These are phyloP conservation scores for Aphis gossypii DNA, from an alignment of 1,140 invertebrate genomes.

Conservation along the genomic window DNA sequence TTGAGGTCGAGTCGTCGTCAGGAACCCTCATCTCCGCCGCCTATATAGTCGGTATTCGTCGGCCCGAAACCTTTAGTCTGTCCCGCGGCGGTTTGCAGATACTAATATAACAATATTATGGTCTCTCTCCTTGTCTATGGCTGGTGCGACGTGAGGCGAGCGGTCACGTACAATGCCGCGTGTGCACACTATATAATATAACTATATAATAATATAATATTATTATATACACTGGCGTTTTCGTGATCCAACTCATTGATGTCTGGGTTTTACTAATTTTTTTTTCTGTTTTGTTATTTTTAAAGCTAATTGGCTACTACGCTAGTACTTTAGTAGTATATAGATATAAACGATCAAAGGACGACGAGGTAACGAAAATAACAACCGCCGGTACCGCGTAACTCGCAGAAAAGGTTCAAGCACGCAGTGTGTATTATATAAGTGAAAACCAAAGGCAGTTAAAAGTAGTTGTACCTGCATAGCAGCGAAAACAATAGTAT, in stretches of 20 bases:
- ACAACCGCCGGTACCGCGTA: not conserved
- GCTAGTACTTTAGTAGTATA: not conserved
- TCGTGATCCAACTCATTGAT: not conserved
- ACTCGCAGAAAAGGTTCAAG: not conserved
- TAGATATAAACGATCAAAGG: not conserved
- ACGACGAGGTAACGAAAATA: not conserved
- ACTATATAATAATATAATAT: too few species aligned
- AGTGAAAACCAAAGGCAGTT: not conserved
- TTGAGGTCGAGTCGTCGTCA: not conserved
- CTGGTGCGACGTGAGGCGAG: not conserved
- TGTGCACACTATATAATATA: not conserved
- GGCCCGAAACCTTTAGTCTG: constrained; percentile 20
- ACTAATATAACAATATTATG: not conserved
- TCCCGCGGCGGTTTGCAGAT: not conserved
- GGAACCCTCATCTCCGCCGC: not conserved
- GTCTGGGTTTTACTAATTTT: not conserved
- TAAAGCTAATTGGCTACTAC: not conserved
- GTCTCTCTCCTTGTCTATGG: not conserved
- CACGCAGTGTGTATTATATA: not conserved
- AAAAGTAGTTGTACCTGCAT: not conserved
- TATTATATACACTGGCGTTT: not conserved
- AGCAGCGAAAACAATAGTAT: not conserved
- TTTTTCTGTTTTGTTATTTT: not conserved
- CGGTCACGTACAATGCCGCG: not conserved
- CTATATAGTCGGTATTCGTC: not conserved